Percentiles rank a stretch among this genome's conserved stretches.
These are phyloP conservation scores for Zele albiditarsus DNA, from an alignment of 2,888 invertebrate species.

Conservation along the genomic window DNA sequence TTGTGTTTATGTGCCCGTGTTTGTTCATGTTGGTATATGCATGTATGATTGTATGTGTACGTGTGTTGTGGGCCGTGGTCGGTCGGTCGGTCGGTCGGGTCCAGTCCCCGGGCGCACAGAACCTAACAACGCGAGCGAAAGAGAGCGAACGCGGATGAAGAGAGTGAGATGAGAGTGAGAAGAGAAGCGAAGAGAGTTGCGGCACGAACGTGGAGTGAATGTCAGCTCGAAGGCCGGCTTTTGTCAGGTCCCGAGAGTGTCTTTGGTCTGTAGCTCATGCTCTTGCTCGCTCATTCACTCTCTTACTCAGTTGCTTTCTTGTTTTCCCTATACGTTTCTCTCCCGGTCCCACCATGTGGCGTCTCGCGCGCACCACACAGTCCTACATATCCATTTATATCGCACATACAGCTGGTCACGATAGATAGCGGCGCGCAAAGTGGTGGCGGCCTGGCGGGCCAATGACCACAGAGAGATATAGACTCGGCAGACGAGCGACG, in stretches of 20 bases:
- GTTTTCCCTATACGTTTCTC: slow-evolving; percentile 19
- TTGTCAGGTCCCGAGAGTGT: slow-evolving; percentile 68
- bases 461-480: slow-evolving; percentile 34
- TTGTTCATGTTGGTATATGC: background rate
- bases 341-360: slow-evolving; percentile 4
- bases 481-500: slow-evolving; percentile 22
- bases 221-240: slow-evolving; percentile 72
- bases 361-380: slow-evolving; percentile 16
- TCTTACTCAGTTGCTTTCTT: slow-evolving; percentile 16
- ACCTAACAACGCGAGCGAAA: slow-evolving; percentile 31
- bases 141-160: slow-evolving; percentile 36
- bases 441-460: slow-evolving; percentile 20
- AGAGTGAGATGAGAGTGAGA: slow-evolving; percentile 29
- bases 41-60: background rate
- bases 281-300: slow-evolving; percentile 3
- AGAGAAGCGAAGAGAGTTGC: slow-evolving; percentile 23
- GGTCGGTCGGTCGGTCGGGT: slow-evolving; percentile 46
- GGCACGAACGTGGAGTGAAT: slow-evolving; percentile 66
- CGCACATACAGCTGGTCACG: slow-evolving; percentile 53
- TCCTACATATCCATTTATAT: slow-evolving; percentile 55
- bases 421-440: slow-evolving; percentile 28
- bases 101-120: slow-evolving; percentile 54
- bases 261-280: slow-evolving; percentile 43
- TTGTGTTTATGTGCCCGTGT: slow-evolving; percentile 56
- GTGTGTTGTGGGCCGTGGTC: slow-evolving; percentile 45